These are phyloP conservation scores for Paraescarpia echinospica DNA, from an alignment of 1,140 invertebrate species.

Conservation along the genomic window DNA sequence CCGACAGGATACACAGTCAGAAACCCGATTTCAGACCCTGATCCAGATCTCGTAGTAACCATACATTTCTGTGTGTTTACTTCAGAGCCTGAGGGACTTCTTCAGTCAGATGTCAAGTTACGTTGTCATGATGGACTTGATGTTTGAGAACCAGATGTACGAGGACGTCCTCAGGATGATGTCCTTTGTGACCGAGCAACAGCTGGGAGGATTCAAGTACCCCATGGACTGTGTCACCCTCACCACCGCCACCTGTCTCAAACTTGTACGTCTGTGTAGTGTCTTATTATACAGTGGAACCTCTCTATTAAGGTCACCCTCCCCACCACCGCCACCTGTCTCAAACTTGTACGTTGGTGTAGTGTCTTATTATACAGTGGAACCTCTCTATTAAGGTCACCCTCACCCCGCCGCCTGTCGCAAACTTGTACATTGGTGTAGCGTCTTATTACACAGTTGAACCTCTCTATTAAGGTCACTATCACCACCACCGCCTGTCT, in stretches of 20 bases:
- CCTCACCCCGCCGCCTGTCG: slow-evolving; percentile 74
- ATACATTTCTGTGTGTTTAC: slow-evolving; percentile 34
- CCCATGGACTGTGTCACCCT: slow-evolving; percentile 71
- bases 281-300: too few relatives aligned
- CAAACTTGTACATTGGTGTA: slow-evolving; percentile 69
- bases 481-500: slow-evolving; percentile 72
- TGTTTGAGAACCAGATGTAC: slow-evolving; percentile 72
- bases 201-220: slow-evolving; percentile 65
- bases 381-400: too few relatives aligned
- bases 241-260: slow-evolving; percentile 72
- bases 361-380: too few relatives aligned
- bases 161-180: slow-evolving; percentile 69
- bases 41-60: too few relatives aligned
- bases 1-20: too few relatives aligned
- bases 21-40: too few relatives aligned
- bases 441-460: too few relatives aligned
- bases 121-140: slow-evolving; percentile 72
- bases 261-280: slow-evolving; percentile 68
- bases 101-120: slow-evolving; percentile 74
- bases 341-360: slow-evolving; percentile 70
- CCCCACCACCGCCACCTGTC: slow-evolving; percentile 70
- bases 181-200: slow-evolving; percentile 62
- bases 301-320: too few relatives aligned
- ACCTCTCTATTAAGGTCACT: too few relatives aligned
- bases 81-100: slow-evolving; percentile 65